Evolutionary conservation across 2,797 vertebrate species (phyloP).

Genomic region (Aulostomus chinensis): DNA sequence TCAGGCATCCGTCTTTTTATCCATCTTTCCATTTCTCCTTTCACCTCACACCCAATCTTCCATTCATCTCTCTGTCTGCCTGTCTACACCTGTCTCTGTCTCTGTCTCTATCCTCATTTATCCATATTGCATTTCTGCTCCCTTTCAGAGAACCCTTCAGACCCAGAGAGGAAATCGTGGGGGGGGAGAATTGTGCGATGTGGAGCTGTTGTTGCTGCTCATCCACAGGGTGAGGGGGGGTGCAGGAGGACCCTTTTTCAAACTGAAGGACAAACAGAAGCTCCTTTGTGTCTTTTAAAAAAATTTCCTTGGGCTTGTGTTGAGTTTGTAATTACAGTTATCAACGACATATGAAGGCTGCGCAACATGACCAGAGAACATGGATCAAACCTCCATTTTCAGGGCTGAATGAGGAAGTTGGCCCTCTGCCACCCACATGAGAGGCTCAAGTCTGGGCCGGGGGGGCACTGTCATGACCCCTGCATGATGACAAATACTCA

Average conservation of each 20-base stretch:
- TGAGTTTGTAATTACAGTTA: too few species aligned
- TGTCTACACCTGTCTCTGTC: slow-evolving; percentile 32
- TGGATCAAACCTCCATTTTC: too few species aligned
- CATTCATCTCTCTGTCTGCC: slow-evolving; percentile 50
- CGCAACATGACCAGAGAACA: too few species aligned
- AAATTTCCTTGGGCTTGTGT: too few species aligned
- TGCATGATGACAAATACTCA: too few species aligned
- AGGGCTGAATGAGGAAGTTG: too few species aligned
- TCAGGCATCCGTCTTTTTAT: slow-evolving; percentile 62
- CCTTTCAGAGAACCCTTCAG: neutral
- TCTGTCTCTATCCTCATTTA: slow-evolving; percentile 47
- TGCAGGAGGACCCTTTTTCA: slow-evolving; percentile 3
- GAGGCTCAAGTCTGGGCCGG: too few species aligned
- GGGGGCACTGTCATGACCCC: too few species aligned
- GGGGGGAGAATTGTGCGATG: neutral
- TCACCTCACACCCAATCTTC: slow-evolving; percentile 42
- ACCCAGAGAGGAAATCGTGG: slow-evolving; percentile 16
- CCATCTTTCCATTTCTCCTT: slow-evolving; percentile 65
- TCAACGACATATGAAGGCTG: too few species aligned
- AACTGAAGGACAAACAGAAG: slow-evolving; percentile 34
- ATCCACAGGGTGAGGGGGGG: neutral
- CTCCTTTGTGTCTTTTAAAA: neutral
- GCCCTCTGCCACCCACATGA: too few species aligned
- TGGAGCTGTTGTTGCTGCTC: slow-evolving; percentile 17
- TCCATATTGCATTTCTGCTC: slow-evolving; percentile 23